Percentiles rank a stretch among this genome's conserved stretches.
These are phyloP conservation scores for Volucella zonaria DNA, from an alignment of 2,888 invertebrate species.

Conservation along the genomic window DNA sequence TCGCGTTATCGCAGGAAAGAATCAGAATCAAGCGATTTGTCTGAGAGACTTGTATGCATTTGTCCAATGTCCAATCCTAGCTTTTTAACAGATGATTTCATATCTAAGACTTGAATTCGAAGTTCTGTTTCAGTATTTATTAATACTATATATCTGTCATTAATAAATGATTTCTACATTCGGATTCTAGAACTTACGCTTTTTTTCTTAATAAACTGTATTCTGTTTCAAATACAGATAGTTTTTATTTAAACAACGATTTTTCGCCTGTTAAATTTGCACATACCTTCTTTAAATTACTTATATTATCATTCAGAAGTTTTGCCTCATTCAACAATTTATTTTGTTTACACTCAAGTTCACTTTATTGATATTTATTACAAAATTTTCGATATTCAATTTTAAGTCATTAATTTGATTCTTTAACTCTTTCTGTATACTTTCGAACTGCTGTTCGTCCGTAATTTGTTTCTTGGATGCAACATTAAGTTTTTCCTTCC, in stretches of 20 bases:
- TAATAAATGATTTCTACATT: slow-evolving; percentile 9
- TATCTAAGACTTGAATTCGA: slow-evolving; percentile 12
- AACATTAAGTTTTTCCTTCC: slow-evolving; percentile 36
- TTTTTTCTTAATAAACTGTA: slow-evolving; percentile 15
- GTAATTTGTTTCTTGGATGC: slow-evolving; percentile 19
- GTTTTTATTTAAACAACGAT: slow-evolving; percentile 55
- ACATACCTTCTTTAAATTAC: slow-evolving; percentile 74
- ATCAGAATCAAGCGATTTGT: slow-evolving; percentile 33
- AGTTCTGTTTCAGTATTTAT: slow-evolving; percentile 29
- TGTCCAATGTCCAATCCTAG: slow-evolving; percentile 35
- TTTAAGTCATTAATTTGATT: slow-evolving; percentile 16
- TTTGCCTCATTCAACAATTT: slow-evolving; percentile 69
- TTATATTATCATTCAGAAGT: slow-evolving; percentile 72
- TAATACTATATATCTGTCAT: slow-evolving; percentile 14
- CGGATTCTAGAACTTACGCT: slow-evolving; percentile 15
- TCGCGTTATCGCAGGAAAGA: slow-evolving; percentile 17
- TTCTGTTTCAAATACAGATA: slow-evolving; percentile 43
- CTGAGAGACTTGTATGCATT: background rate
- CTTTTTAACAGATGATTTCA: slow-evolving; percentile 30
- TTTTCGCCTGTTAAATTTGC: slow-evolving; percentile 74
- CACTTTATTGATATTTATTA: background rate
- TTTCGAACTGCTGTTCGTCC: slow-evolving; percentile 41
- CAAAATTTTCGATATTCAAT: background rate
- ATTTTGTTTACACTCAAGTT: slow-evolving; percentile 44
- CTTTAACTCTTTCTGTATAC: slow-evolving; percentile 22